Base-by-base conservation (phyloP, 2,888 invertebrate genomes). In the Tridacna crocea region DNA sequence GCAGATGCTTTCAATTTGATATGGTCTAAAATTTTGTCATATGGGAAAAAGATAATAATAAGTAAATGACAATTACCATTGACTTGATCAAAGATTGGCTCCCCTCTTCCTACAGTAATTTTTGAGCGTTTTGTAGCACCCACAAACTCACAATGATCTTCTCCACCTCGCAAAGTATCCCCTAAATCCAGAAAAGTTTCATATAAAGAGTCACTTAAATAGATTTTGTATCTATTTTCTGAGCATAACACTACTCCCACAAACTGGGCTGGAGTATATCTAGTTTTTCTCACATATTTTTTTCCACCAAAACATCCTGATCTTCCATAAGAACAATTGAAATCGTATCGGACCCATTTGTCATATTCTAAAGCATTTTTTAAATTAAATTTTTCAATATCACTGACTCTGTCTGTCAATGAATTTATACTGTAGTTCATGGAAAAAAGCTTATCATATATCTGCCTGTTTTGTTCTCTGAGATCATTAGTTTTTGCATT, bases 61-160 rank as follows among this genome's bases (percentile, higher is more conserved):
- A 36, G 36, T 36, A 36, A 36, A 36, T 36, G 36, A 36, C 8
- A 36, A 61, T 51, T 70, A 70, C 70, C 70, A 51, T 17, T 22
- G 15, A 70, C 51, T n/a, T 48, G 24, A 47, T 70, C 70, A 51
- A 47, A 47, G 22, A 19, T 22, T 2, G 70, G 24, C 51, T 70
- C 70, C 51, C 70, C 70, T 70, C 24, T 79, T 55, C 72, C 80
- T 19, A 90, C 79, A 51, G 47, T 83, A 27, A 88, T 78, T 22
- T 65, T 75, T 6, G 76, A 60, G 26, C 78, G 72, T 36, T 61
- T 27, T 0, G 36, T 66, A 24, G 83, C 90, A 46, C 91, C 91
- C 17, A 92, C 91, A 87, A 92, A 92, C 74, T 92, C 91, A 87
- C 92, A 92, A 76, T 92, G 92, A 79, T 92, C 92, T 66, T 92